These are phyloP conservation scores for Drosophila ustulata DNA, from an alignment of 2,888 invertebrate genomes.

Conservation along the genomic window DNA sequence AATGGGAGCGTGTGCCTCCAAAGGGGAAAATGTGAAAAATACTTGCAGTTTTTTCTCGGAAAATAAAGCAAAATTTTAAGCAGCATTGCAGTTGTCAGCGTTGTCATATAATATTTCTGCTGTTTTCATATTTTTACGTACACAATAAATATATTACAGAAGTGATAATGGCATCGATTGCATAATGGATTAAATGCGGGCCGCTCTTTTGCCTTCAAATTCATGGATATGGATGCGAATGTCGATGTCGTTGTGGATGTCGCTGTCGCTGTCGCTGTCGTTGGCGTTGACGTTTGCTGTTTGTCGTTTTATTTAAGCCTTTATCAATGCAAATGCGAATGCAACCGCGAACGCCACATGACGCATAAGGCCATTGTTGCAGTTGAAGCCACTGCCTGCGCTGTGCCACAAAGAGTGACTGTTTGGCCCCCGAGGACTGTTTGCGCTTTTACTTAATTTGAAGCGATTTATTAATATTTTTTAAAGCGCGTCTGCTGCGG, in stretches of 20 bases:
- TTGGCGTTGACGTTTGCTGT: constrained; percentile 51
- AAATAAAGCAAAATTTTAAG: constrained; percentile 23
- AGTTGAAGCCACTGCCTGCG: neutral
- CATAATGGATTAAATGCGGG: constrained; percentile 69
- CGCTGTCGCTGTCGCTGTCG: constrained; percentile 22
- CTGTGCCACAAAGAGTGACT: neutral
- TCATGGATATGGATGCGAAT: constrained; percentile 1
- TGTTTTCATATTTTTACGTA: constrained; percentile 37
- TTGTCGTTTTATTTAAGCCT: constrained; percentile 67
- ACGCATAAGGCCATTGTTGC: constrained; percentile 31
- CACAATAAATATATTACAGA: constrained; percentile 67
- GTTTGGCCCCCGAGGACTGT: constrained; percentile 36
- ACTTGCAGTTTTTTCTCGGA: constrained; percentile 17
- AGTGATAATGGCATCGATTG: constrained; percentile 74
- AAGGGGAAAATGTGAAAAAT: neutral
- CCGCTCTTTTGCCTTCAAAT: constrained; percentile 13
- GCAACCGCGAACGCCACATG: constrained; percentile 44
- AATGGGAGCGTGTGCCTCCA: neutral
- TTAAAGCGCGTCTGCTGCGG: constrained; percentile 39
- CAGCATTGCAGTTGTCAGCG: constrained; percentile 36
- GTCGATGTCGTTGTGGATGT: constrained; percentile 7
- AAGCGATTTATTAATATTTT: constrained; percentile 67
- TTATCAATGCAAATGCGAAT: constrained; percentile 66
- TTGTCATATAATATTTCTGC: constrained; percentile 8
- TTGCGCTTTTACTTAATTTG: constrained; percentile 71